phyloP scores from a whole-genome alignment of 2,888 invertebrate genomes.

The Hipparchia semele region DNA sequence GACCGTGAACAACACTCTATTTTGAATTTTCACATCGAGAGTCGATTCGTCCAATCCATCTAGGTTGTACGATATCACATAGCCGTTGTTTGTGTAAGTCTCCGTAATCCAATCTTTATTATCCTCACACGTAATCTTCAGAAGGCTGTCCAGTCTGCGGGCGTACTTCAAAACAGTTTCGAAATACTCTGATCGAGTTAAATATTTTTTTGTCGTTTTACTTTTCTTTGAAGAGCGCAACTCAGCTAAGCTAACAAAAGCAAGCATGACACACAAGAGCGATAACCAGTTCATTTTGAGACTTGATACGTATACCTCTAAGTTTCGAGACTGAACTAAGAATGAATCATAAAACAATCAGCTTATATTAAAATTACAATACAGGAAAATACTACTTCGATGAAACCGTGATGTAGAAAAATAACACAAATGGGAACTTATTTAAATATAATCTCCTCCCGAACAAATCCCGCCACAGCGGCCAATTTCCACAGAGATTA shows the following conservation, averaged over 20 bases:
- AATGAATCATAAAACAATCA: conserved; percentile 7
- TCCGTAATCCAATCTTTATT: conserved; percentile 16
- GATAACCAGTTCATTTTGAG: conserved; percentile 15
- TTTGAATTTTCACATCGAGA: conserved; percentile 22
- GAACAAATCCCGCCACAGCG: too few relatives aligned
- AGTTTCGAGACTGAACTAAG: not conserved
- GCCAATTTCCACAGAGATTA: too few relatives aligned
- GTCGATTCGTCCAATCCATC: conserved; percentile 16
- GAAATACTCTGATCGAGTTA: conserved; percentile 17
- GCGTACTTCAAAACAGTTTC: conserved; percentile 30
- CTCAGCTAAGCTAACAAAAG: not conserved
- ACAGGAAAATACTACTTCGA: conserved; percentile 16
- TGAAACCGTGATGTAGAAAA: not conserved
- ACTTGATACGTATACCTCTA: not conserved
- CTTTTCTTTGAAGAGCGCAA: not conserved
- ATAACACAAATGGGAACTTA: not conserved
- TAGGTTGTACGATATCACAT: conserved; percentile 17
- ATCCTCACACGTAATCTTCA: conserved; percentile 21
- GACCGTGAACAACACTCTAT: conserved; percentile 24
- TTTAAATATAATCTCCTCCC: too few relatives aligned
- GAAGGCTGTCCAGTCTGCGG: conserved; percentile 34
- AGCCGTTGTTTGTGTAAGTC: conserved; percentile 18
- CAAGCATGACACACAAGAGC: not conserved
- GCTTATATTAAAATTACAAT: not conserved
- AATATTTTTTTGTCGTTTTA: conserved; percentile 10